Evolutionary conservation across 2,797 vertebrate genomes (phyloP), one percentile per base, ranked within the genome.

Genomic region (Triplophysa bombifrons): DNA sequence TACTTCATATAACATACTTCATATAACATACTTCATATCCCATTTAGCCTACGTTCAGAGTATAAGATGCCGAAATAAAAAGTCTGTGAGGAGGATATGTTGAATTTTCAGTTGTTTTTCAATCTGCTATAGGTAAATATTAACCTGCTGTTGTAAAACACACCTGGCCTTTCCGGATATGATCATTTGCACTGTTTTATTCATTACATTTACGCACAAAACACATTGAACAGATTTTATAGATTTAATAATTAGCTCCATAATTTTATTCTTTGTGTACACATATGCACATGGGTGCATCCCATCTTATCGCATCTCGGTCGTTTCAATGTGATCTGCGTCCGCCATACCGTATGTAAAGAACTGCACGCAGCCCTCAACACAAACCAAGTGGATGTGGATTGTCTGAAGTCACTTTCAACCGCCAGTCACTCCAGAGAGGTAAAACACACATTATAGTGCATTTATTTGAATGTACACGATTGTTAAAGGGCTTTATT

Each of bases 341-440:
- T 88, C 92, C 91, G 92, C 93, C 93, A 93, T 93, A 79, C 70
- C 81, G 41, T 16, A 10, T 4, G 6, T 25, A 69, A 38, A 3
- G 6, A 3, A 30, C 78, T 19, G 91, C 93, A 94, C 92, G 92
- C n/a, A 72, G 68, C 76, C 3, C 76, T 70, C 67, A 34, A 17
- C 22, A 16, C 66, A 8, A 1, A 20, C 65, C 27, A 50, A 71
- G 34, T 25, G 68, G 34, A 58, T 48, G 10, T 70, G 71, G 48
- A 63, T 22, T 14, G 61, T 76, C 25, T 74, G 67, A 78, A 88
- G 87, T 88, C 84, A 85, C 74, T 68, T 25, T 44, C 79, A 86
- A 58, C 70, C 30, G 73, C 58, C 14, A 20, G 68, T 81, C 72
- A 78, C 41, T 9, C 64, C 82, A 25, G 25, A 51, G 10, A 44